Conservation (phyloP, 2,888 invertebrate genomes). For the Polydrusus tereticollis region DNA sequence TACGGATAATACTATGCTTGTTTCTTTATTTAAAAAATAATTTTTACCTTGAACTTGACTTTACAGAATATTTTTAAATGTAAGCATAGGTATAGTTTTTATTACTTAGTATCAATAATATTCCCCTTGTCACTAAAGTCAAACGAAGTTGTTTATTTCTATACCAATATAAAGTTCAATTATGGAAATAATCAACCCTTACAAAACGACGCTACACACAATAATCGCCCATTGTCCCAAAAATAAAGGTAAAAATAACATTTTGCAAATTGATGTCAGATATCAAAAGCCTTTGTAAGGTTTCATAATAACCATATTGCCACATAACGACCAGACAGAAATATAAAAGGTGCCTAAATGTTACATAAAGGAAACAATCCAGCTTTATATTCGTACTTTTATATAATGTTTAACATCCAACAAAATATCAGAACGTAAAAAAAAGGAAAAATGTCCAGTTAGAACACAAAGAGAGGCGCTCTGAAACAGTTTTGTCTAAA, state of each 20-base stretch:
- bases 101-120: too few species aligned
- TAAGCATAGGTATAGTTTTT: too few species aligned
- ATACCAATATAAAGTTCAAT: too few species aligned
- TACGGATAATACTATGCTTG: too few species aligned
- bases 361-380: conserved; percentile 18
- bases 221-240: neutral
- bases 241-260: conserved; percentile 12
- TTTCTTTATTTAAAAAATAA: too few species aligned
- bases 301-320: conserved; percentile 10
- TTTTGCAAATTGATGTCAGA: conserved; percentile 15
- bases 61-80: too few species aligned
- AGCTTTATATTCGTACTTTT: conserved; percentile 13
- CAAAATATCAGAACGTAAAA: conserved; percentile 7
- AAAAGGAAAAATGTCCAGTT: conserved; percentile 8
- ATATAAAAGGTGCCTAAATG: conserved; percentile 11
- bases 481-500: conserved; percentile 16
- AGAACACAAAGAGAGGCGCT: conserved; percentile 2
- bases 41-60: too few species aligned
- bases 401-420: conserved; percentile 15
- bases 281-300: conserved; percentile 5
- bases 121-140: too few species aligned
- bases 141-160: too few species aligned
- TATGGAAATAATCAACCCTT: neutral
- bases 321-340: conserved; percentile 7
- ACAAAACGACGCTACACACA: neutral